Evolutionary conservation across 2,113 vertebrate genomes (phyloP).

Genomic region (Nycticorax nycticorax): DNA sequence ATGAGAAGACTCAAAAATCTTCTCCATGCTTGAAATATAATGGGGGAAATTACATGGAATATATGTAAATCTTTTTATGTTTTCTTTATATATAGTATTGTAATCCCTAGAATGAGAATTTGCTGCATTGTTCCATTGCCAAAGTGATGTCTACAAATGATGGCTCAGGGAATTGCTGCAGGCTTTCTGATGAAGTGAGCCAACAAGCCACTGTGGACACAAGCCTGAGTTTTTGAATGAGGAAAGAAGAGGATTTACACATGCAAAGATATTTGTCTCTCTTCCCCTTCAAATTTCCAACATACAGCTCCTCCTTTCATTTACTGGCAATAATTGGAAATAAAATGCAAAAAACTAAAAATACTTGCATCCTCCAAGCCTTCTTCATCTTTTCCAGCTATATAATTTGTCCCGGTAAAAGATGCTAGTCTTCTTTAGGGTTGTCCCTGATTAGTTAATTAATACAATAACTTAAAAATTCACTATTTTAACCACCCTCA

Average conservation of each 20-base stretch:
- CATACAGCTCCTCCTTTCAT: background rate
- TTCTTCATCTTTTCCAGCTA: background rate
- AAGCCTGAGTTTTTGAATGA: conserved; percentile 30
- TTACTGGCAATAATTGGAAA: background rate
- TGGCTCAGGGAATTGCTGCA: background rate
- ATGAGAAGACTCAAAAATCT: background rate
- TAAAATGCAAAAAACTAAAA: background rate
- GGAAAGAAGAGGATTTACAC: conserved; percentile 13
- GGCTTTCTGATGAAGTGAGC: conserved; percentile 23
- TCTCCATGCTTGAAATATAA: background rate
- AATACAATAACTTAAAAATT: background rate
- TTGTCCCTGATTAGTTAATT: background rate
- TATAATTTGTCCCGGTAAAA: background rate
- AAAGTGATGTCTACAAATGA: conserved; percentile 12
- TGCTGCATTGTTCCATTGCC: conserved; percentile 27
- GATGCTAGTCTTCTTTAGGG: background rate
- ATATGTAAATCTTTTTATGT: conserved; percentile 25
- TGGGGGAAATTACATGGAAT: background rate
- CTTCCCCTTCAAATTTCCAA: background rate
- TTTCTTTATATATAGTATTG: background rate
- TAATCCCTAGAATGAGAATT: conserved; percentile 27
- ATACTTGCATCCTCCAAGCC: background rate
- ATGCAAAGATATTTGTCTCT: conserved; percentile 11
- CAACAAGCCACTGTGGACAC: conserved; percentile 29
- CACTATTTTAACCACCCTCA: background rate